These are phyloP conservation scores for Nematopogon swammerdamellus DNA, from an alignment of 2,888 invertebrate genomes.

Conservation along the genomic window DNA sequence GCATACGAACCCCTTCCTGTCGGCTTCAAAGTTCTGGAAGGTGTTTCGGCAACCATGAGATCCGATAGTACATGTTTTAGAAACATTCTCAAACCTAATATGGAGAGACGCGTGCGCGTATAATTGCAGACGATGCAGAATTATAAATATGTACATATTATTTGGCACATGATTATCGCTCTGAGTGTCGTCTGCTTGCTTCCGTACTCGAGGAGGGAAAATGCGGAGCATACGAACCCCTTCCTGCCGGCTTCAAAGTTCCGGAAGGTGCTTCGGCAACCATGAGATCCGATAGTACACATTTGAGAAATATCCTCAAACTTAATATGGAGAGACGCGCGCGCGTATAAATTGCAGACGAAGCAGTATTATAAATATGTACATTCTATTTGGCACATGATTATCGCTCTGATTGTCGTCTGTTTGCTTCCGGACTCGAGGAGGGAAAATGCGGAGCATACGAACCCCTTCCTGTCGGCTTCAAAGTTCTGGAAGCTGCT, in stretches of 20 bases:
- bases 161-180: conserved; percentile 88
- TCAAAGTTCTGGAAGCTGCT: conserved; percentile 13
- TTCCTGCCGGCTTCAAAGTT: conserved; percentile 28
- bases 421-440: conserved; percentile 72
- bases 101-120: too few relatives aligned
- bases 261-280: neutral
- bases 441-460: conserved; percentile 31
- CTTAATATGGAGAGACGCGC: too few relatives aligned
- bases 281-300: neutral
- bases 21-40: too few relatives aligned
- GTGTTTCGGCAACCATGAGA: too few relatives aligned
- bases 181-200: conserved; percentile 73
- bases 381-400: conserved; percentile 87
- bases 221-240: conserved; percentile 31
- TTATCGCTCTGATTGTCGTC: conserved; percentile 76
- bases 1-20: too few relatives aligned
- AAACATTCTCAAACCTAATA: too few relatives aligned
- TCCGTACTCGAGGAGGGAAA: conserved; percentile 60
- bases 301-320: too few relatives aligned
- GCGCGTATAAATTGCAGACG: too few relatives aligned
- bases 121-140: conserved; percentile 91
- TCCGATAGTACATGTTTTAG: too few relatives aligned
- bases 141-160: conserved; percentile 84
- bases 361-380: conserved; percentile 84
- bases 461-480: conserved; percentile 33